phyloP scores from a whole-genome alignment of 2,113 vertebrate species.

The Catagonus wagneri region DNA sequence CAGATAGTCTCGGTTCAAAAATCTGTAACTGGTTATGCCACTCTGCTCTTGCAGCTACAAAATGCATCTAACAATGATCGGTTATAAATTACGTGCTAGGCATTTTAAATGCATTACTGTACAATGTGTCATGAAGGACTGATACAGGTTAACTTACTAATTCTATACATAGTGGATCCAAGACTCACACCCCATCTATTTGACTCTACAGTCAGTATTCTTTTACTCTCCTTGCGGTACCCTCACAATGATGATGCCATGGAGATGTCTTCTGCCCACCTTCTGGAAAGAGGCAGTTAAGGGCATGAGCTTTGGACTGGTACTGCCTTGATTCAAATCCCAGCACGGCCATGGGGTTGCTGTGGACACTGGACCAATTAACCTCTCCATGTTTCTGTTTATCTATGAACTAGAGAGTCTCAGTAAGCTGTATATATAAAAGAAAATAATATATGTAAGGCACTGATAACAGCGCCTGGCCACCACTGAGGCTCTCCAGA shows the following conservation, averaged over 20 bases:
- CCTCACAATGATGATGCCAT: neutral
- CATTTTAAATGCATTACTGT: neutral
- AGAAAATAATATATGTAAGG: neutral
- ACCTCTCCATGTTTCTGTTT: rapidly evolving
- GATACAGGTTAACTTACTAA: neutral
- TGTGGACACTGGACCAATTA: neutral
- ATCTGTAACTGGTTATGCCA: neutral
- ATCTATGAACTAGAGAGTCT: neutral
- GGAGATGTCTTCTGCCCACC: neutral
- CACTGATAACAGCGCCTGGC: neutral
- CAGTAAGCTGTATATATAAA: neutral
- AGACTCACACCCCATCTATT: neutral
- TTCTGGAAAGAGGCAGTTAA: neutral
- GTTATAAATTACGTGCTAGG: neutral
- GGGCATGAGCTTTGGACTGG: neutral
- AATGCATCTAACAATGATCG: neutral
- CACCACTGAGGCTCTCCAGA: neutral
- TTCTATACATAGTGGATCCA: neutral
- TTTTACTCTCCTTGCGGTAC: neutral
- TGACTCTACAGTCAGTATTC: neutral
- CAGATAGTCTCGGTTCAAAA: neutral
- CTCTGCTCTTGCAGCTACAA: neutral
- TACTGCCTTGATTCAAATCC: neutral
- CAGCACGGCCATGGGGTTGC: neutral
- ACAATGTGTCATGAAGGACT: neutral